A percentile compares a stretch with the other conserved stretches of the same genome.
Conservation (phyloP, 2,888 invertebrate genomes). For the Ectropis crepuscularia region DNA sequence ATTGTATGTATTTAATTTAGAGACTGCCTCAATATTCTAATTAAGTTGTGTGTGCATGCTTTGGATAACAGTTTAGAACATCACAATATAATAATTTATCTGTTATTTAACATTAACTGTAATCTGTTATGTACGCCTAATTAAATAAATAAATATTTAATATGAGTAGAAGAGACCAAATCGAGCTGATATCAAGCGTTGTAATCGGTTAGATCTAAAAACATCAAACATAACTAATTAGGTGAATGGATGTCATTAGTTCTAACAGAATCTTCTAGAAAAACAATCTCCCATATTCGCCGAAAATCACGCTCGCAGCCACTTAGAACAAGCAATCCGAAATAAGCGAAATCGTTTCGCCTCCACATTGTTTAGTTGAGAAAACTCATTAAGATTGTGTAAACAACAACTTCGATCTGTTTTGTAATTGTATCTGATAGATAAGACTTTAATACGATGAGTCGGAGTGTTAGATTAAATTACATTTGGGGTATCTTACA, state of each 20-base stretch:
- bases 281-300: conserved; percentile 5
- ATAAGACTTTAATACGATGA: conserved; percentile 30
- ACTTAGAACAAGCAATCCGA: conserved; percentile 19
- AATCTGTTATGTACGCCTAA: too few relatives aligned
- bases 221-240: conserved; percentile 1
- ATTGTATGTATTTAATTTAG: too few relatives aligned
- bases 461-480: conserved; percentile 22
- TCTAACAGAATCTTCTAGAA: conserved; percentile 2
- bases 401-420: conserved; percentile 40
- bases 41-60: too few relatives aligned
- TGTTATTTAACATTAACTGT: too few relatives aligned
- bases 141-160: too few relatives aligned
- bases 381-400: conserved; percentile 41
- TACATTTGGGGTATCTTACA: conserved; percentile 19
- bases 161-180: background rate
- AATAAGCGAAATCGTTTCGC: conserved; percentile 27
- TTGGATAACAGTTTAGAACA: too few relatives aligned
- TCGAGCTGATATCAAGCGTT: background rate
- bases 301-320: conserved; percentile 15
- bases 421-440: conserved; percentile 38
- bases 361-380: conserved; percentile 32
- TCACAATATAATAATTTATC: too few relatives aligned
- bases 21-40: too few relatives aligned
- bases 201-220: background rate
- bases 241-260: background rate